Evolutionary conservation across 53 echinoderm and acorn worm genomes (phyloP).

Genomic region (Apostichopus leukothele): DNA sequence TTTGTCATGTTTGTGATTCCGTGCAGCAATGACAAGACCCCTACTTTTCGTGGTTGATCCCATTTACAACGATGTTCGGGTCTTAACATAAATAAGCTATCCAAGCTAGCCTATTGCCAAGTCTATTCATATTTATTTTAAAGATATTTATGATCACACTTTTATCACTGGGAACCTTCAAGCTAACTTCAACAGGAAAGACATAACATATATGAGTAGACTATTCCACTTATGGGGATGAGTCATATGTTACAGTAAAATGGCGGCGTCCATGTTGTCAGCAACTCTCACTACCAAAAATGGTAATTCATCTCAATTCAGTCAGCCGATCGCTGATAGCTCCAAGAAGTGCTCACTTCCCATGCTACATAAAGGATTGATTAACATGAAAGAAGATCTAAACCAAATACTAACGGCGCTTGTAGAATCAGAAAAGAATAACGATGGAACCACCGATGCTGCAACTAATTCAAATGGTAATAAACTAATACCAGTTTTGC

Average conservation of each 20-base stretch:
- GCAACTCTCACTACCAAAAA: conserved; percentile 46
- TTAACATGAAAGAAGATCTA: conserved; percentile 56
- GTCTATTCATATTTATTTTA: no score
- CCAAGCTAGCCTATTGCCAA: no score
- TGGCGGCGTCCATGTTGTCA: conserved; percentile 69
- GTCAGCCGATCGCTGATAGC: conserved; percentile 25
- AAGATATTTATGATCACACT: no score
- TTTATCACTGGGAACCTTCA: no score
- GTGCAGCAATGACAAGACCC: no score
- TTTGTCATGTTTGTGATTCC: no score
- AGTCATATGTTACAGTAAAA: conserved; percentile 12
- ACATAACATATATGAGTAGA: no score
- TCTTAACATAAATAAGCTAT: no score
- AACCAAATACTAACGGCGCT: conserved; percentile 59
- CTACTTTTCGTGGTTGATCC: no score
- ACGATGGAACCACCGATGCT: background rate
- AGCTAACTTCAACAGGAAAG: no score
- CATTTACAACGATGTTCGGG: no score
- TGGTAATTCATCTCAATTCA: conserved; percentile 49
- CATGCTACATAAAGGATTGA: conserved; percentile 47
- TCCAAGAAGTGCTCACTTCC: conserved; percentile 19
- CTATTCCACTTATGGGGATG: no score
- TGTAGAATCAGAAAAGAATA: conserved; percentile 61
- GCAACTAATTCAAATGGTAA: background rate
- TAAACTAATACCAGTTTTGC: background rate